phyloP scores from a whole-genome alignment of 2,797 vertebrate genomes.

The Acomys russatus region DNA sequence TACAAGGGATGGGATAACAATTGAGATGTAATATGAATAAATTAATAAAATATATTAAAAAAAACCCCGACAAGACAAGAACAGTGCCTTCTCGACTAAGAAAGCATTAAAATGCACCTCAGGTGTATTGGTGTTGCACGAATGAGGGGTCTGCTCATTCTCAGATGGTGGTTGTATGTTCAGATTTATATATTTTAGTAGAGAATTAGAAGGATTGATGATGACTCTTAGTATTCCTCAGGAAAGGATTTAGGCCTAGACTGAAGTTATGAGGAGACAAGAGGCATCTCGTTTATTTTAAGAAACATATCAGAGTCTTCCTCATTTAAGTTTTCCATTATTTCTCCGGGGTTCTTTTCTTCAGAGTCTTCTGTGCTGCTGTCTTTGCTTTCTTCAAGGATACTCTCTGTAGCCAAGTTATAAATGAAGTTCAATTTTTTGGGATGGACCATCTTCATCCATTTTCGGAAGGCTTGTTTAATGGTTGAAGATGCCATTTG shows the following conservation, averaged over 20 bases:
- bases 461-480: conserved; percentile 51
- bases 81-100: background rate
- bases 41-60: too few relatives aligned
- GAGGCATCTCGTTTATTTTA: background rate
- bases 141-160: background rate
- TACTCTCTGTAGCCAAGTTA: background rate
- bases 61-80: background rate
- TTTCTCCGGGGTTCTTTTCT: background rate
- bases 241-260: background rate
- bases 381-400: background rate
- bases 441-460: conserved; percentile 8
- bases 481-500: background rate
- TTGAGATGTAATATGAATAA: too few relatives aligned
- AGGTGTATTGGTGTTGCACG: background rate
- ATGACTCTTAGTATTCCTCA: background rate
- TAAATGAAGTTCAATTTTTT: conserved; percentile 67
- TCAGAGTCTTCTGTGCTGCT: accelerated
- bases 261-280: background rate
- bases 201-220: background rate
- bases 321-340: accelerated
- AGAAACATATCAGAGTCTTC: background rate
- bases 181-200: conserved; percentile 4
- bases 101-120: background rate
- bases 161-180: background rate
- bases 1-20: too few relatives aligned